Evolutionary conservation across 2,113 vertebrate species (phyloP).

Genomic region (Protobothrops flavoviridis): DNA sequence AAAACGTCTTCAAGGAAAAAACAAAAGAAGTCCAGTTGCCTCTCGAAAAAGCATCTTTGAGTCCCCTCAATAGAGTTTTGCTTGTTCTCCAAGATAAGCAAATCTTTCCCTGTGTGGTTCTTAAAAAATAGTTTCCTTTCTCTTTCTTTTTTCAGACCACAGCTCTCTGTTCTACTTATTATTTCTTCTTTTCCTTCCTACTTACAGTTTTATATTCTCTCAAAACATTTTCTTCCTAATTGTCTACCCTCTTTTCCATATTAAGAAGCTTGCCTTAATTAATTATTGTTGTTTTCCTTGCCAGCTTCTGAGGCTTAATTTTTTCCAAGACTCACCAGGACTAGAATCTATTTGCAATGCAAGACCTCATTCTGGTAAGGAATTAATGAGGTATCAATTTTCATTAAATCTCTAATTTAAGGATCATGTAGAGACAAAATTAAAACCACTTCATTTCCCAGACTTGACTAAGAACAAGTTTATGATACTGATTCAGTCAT

Average conservation of each 20-base stretch:
- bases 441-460: slow-evolving; percentile 17
- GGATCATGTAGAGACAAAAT: slow-evolving; percentile 32
- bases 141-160: neutral
- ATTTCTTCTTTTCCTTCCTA: neutral
- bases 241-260: neutral
- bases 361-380: slow-evolving; percentile 19
- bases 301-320: neutral
- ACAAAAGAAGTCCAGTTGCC: too few relatives aligned
- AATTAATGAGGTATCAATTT: slow-evolving; percentile 39
- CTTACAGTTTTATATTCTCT: neutral
- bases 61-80: neutral
- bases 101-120: neutral
- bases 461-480: slow-evolving; percentile 12
- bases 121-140: neutral
- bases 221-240: neutral
- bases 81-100: neutral
- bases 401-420: slow-evolving; percentile 34
- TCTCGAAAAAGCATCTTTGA: too few relatives aligned
- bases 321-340: slow-evolving; percentile 2
- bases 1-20: too few relatives aligned
- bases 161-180: neutral
- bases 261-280: neutral
- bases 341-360: slow-evolving; percentile 23
- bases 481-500: slow-evolving; percentile 11
- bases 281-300: neutral